Evolutionary conservation across 2,113 vertebrate species (phyloP).

Genomic region (Furnarius figulus): DNA sequence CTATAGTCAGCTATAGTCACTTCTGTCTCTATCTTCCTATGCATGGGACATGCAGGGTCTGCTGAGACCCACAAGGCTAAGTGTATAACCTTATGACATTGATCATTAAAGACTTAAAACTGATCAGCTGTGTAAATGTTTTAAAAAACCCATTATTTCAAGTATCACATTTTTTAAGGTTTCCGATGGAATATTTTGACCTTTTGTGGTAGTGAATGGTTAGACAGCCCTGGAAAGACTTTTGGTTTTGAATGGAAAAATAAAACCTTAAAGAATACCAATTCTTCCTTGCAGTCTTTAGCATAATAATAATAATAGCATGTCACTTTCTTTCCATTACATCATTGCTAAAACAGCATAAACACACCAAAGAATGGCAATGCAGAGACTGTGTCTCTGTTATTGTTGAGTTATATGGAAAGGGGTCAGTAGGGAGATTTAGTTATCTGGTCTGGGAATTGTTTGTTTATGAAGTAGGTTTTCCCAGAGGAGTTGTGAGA

Average conservation of each 20-base stretch:
- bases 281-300: constrained; percentile 54
- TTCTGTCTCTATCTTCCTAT: neutral
- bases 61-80: neutral
- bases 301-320: constrained; percentile 13
- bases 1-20: neutral
- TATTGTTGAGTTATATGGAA: neutral
- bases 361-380: constrained; percentile 39
- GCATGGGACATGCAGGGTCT: neutral
- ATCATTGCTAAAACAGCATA: constrained; percentile 64
- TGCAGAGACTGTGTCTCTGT: neutral
- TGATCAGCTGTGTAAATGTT: neutral
- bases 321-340: constrained; percentile 74
- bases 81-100: neutral
- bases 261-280: constrained; percentile 43
- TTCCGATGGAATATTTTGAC: constrained; percentile 42
- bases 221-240: constrained; percentile 20
- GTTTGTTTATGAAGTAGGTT: constrained; percentile 60
- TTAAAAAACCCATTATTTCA: neutral
- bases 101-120: neutral
- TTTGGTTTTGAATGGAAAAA: constrained; percentile 65
- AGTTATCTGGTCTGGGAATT: constrained; percentile 60
- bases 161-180: neutral
- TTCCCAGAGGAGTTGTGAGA: constrained; percentile 63
- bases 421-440: neutral
- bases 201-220: constrained; percentile 2